Evolutionary conservation across 2,113 vertebrate species (phyloP), one percentile per base, ranked within the genome.

Genomic region (Panurus biarmicus): DNA sequence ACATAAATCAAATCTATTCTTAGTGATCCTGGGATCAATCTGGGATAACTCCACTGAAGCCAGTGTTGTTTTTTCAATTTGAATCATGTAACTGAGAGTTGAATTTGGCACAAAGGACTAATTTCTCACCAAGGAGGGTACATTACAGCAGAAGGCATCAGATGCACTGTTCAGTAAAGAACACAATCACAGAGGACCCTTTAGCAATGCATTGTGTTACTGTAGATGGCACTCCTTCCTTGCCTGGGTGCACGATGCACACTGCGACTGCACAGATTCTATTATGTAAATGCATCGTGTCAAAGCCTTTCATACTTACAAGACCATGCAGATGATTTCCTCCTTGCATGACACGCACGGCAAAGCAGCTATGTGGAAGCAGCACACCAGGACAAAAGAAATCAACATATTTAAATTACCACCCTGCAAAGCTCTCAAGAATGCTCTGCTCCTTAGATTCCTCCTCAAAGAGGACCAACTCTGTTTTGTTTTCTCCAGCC

Each of bases 161-260:
- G 66, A 66, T 4, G 1, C 3, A 7, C 53, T 73, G 25, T 22
- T 70, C 1, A 7, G 58, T 19, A 62, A 79, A 66, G 80, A 91
- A 58, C 60, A 86, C 64, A 94, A 57, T 40, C 23, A 62, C 57
- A 89, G 89, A 71, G 58, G 57, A 73, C 40, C 74, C 61, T 72
- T 89, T 31, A 69, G 70, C 36, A 50, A 44, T 33, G 47, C 78
- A 47, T 57, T 89, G 89, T 79, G 89, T 72, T 92, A 82, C 95
- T 94, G 89, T 92, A 92, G 89, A 94, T 91, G 87, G 94, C 94
- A 95, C 89, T 94, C 87, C 85, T 69, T 83, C 87, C 95, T 93
- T 93, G 91, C 67, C 81, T 85, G 77, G 85, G 18, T 2, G 4
- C 60, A 65, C 4, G 47, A 79, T 35, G 57, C 71, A 69, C 11